Base-by-base conservation (phyloP, 2,797 vertebrate genomes). In the Siniperca obscura region DNA sequence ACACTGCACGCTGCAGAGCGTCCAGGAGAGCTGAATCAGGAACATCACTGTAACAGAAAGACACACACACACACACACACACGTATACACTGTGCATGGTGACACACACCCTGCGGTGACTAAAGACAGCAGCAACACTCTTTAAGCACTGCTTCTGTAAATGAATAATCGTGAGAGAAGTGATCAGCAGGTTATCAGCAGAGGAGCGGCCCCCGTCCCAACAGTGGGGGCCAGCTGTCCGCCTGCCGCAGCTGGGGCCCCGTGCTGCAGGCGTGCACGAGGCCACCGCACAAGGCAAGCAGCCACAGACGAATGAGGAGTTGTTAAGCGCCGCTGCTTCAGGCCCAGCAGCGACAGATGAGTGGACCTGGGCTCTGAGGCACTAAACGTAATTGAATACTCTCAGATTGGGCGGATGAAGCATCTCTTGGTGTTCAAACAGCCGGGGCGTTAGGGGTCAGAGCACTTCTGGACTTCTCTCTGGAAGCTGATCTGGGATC, bases 41-140 rank as follows among this genome's bases (percentile, higher is more conserved):
- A n/a, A 60, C 56, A 25, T 30, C 38, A 40, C 7, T 34, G 25
- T 10, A 21, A 44, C 22, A 61, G 10, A 25, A 22, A 38, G 22
- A 57, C 36, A 55, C 59, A 73, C 40, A 64, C 14, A 30, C 19
- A 50, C 70, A 69, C 67, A 75, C 30, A 59, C 46, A 80, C 53
- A 44, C 67, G 79, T 55, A 69, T 27, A 61, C 7, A 68, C 40
- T 55, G 7, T 17, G 40, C 44, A 56, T 52, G 67, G 79, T 84
- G 86, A 86, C 81, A 84, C 83, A 86, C 56, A 56, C 38, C 27
- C 27, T 22, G 16, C 46, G 50, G 6, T 38, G 55, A 27, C 83
- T 74, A 70, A 67, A 79, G 57, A 27, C 38, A 60, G 72, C 79
- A 38, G 38, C 38, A 36, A 7, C 36, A 4, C 36, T 36, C 36